These are phyloP conservation scores for Trimorus sp. DNA, from an alignment of 2,888 invertebrate species.

Conservation along the genomic window DNA sequence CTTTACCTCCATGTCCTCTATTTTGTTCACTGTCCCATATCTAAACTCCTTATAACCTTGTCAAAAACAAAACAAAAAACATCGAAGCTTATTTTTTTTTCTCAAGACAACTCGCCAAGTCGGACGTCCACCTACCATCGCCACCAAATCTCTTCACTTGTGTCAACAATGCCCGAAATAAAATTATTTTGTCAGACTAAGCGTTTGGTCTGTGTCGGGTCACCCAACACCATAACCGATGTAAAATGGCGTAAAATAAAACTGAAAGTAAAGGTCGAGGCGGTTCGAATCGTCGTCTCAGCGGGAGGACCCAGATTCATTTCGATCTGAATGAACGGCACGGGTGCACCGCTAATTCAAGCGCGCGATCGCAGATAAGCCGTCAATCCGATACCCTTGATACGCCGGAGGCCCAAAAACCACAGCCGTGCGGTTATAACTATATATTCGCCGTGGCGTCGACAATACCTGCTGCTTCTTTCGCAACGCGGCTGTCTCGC, in stretches of 20 bases:
- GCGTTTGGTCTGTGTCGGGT: constrained; percentile 5
- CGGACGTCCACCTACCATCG: neutral
- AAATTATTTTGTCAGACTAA: constrained; percentile 50
- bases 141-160: constrained; percentile 16
- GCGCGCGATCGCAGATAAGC: constrained; percentile 69
- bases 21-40: too few relatives aligned
- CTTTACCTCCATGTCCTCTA: too few relatives aligned
- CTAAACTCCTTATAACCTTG: too few relatives aligned
- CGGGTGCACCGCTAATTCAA: constrained; percentile 66
- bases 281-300: constrained; percentile 62
- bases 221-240: constrained; percentile 20
- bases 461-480: constrained; percentile 61
- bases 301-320: constrained; percentile 65
- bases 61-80: too few relatives aligned
- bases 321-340: constrained; percentile 67
- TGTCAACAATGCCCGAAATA: neutral
- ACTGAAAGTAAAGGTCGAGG: constrained; percentile 43
- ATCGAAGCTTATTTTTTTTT: too few relatives aligned
- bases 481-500: constrained; percentile 26
- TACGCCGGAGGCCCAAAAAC: constrained; percentile 67
- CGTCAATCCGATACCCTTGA: constrained; percentile 70
- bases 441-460: constrained; percentile 59
- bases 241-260: constrained; percentile 46
- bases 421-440: constrained; percentile 60
- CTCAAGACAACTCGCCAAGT: too few relatives aligned